Evolutionary conservation across 2,113 vertebrate species (phyloP), one percentile per base, ranked within the genome.

Genomic region (Morone chrysops): DNA sequence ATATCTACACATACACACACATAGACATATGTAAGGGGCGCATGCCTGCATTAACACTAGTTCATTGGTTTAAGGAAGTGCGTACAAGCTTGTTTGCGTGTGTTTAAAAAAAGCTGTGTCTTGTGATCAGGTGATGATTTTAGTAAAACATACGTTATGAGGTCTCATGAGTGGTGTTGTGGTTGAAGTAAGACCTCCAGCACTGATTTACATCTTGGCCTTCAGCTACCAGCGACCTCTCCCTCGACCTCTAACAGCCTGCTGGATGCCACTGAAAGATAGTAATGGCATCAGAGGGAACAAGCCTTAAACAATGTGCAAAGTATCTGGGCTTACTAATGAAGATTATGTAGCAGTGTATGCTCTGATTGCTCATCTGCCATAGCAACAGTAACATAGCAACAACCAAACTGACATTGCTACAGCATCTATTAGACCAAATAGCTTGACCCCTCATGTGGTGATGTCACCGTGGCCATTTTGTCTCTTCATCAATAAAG

Each of bases 1-100:
- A 16, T 1, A 36, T 20, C 45, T 67, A 51, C 41, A 61, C 43
- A 20, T 0, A n/a, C 41, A 48, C n/a, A 75, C 40, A 59, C 41
- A 75, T 8, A 13, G 2, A 40, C 4, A 54, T 0, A 54, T 48
- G 53, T 36, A 11, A 1, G 9, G 2, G 16, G 12, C 41, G 65
- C 41, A 63, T 18, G 76, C 57, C 31, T 31, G 31, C 31, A 4
- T 31, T 20, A 38, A 65, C 53, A 7, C 10, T 38, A 6, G 13
- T 4, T 41, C 48, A 53, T 13, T 36, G 53, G 1, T 84, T 83
- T 90, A 12, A 78, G 91, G 90, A 90, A 87, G 85, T 88, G 71
- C 4, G 50, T 36, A 53, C 2, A 14, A 61, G 6, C 22, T 25
- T n/a, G 61, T 2, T 6, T 62, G 31, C 41, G 47, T 57, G 62